Evolutionary conservation across 2,113 vertebrate species (phyloP).

Genomic region (Mastomys natalensis): DNA sequence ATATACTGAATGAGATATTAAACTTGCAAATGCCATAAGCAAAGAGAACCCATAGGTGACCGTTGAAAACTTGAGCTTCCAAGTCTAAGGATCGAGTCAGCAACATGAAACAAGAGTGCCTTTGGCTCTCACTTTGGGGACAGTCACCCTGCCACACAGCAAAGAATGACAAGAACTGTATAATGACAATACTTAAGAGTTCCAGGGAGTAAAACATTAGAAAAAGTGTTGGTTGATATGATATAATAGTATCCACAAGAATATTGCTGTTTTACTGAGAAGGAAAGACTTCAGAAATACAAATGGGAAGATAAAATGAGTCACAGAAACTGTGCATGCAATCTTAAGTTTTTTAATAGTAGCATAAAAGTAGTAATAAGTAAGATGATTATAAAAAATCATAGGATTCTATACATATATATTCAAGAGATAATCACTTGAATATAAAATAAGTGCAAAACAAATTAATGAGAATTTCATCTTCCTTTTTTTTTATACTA

Average conservation of each 20-base stretch:
- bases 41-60: neutral
- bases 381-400: neutral
- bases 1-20: neutral
- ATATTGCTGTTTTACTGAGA: neutral
- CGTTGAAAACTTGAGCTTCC: neutral
- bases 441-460: constrained; percentile 5
- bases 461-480: neutral
- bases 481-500: neutral
- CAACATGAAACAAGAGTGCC: neutral
- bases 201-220: neutral
- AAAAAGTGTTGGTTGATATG: neutral
- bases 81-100: neutral
- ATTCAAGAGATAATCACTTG: neutral
- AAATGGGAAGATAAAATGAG: neutral
- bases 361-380: neutral
- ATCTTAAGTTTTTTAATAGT: neutral
- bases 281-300: neutral
- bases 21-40: neutral
- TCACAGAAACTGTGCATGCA: neutral
- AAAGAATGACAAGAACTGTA: neutral
- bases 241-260: neutral
- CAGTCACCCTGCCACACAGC: neutral
- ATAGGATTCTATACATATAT: neutral
- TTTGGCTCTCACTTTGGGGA: neutral
- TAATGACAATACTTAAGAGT: neutral